phyloP scores from a whole-genome alignment of 2,888 invertebrate genomes.

The Coelinius sp. region DNA sequence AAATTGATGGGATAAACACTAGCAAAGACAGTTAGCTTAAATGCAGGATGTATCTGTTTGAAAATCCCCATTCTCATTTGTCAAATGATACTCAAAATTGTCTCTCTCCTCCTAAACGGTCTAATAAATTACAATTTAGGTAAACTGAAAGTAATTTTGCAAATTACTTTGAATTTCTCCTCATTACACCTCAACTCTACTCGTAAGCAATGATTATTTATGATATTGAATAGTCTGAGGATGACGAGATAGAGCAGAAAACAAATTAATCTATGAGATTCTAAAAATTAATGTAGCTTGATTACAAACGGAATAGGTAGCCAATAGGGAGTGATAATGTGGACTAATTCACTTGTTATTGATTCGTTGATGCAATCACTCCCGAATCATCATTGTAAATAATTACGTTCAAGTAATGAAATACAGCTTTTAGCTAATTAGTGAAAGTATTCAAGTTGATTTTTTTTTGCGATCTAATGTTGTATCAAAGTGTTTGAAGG shows the following conservation, averaged over 20 bases:
- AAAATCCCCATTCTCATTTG: neutral
- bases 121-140: neutral
- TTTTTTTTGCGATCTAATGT: neutral
- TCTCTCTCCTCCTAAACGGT: constrained; percentile 2
- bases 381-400: constrained; percentile 21
- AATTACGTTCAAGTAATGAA: constrained; percentile 11
- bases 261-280: neutral
- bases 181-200: neutral
- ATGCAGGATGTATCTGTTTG: neutral
- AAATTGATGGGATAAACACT: neutral
- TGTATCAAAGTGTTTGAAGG: neutral
- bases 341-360: constrained; percentile 17
- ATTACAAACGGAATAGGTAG: constrained; percentile 2
- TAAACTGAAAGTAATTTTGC: neutral
- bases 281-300: neutral
- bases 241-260: neutral
- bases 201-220: neutral
- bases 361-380: constrained; percentile 9
- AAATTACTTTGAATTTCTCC: neutral
- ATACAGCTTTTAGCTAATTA: constrained; percentile 8
- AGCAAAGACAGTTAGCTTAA: neutral
- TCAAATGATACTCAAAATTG: neutral
- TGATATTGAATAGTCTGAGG: neutral
- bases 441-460: neutral
- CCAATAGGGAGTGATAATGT: neutral